Base-by-base conservation (phyloP, 2,797 vertebrate species). In the Monodelphis domestica region DNA sequence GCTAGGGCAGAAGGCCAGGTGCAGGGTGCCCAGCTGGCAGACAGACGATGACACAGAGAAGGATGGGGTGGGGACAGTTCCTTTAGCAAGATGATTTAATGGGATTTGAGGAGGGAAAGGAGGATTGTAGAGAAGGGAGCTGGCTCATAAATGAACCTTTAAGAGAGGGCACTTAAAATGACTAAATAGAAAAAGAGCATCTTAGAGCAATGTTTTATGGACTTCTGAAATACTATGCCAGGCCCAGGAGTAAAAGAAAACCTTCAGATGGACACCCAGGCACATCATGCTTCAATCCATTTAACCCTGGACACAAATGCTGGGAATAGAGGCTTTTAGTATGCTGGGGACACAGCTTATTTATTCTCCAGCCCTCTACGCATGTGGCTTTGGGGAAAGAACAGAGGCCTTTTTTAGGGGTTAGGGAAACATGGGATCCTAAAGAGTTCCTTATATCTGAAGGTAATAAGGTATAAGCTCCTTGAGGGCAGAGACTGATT, bases 121-220 rank as follows among this genome's bases (percentile, higher is more conserved):
- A 88, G 28, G 29, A 53, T 28, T 52, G 33, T 29, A 30, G 87
- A 29, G 87, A 53, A 88, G 87, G 87, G 52, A 88, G 53, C 15
- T 53, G 50, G 87, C 30, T 88, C 53, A 88, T 88, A 88, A 88
- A 88, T 33, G 52, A 53, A 88, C 87, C 87, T 88, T 88, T 88
- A n/a, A 88, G 53, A 88, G 87, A 30, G 1, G 87, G 28, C 50
- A n/a, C 87, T 88, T 87, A 33, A 52, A 51, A 53, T 88, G 87
- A 88, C 51, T 88, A 52, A 53, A 88, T 33, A 52, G 28, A 30
- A 33, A 88, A 53, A 88, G 12, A 88, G 29, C 53, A 53, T 52
- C 87, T 88, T 33, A 53, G 87, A 88, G 28, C 12, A 2, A 53
- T 88, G 87, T 52, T 88, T 88, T 88, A 53, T 88, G 29, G 87